Conservation (phyloP, 2,888 invertebrate genomes). For the Rhagonycha fulva region DNA sequence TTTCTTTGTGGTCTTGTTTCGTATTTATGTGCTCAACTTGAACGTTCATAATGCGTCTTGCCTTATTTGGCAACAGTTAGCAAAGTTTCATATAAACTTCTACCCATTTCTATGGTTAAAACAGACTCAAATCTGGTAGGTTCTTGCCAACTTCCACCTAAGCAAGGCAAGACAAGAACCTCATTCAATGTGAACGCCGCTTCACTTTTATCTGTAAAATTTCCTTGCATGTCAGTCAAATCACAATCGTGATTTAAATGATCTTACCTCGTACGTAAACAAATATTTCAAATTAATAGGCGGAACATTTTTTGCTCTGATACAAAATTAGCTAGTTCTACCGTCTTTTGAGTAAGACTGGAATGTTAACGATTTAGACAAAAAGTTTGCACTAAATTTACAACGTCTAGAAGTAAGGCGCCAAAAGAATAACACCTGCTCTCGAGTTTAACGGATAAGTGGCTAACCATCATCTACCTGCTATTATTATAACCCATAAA, state of each 20-base stretch:
- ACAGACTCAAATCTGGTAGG: too few relatives aligned
- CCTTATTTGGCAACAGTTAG: too few relatives aligned
- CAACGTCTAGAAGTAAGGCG: conserved; percentile 2
- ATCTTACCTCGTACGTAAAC: not conserved
- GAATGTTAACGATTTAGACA: not conserved
- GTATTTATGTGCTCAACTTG: too few relatives aligned
- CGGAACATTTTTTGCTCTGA: not conserved
- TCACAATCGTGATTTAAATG: not conserved
- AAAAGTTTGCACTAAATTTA: conserved; percentile 2
- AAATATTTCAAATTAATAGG: not conserved
- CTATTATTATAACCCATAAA: not conserved
- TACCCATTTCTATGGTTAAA: too few relatives aligned
- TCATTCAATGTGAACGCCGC: too few relatives aligned
- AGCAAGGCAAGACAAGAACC: too few relatives aligned
- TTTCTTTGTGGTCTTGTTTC: too few relatives aligned
- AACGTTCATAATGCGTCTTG: too few relatives aligned
- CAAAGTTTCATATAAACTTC: too few relatives aligned
- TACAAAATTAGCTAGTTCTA: not conserved
- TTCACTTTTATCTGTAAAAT: not conserved
- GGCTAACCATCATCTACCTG: not conserved
- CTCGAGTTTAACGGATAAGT: not conserved
- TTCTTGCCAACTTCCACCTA: too few relatives aligned
- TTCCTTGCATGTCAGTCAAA: not conserved
- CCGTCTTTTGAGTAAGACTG: not conserved
- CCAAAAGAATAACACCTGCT: conserved; percentile 3